Conservation (phyloP, 2,797 vertebrate species). For the Cryptoprocta ferox region DNA sequence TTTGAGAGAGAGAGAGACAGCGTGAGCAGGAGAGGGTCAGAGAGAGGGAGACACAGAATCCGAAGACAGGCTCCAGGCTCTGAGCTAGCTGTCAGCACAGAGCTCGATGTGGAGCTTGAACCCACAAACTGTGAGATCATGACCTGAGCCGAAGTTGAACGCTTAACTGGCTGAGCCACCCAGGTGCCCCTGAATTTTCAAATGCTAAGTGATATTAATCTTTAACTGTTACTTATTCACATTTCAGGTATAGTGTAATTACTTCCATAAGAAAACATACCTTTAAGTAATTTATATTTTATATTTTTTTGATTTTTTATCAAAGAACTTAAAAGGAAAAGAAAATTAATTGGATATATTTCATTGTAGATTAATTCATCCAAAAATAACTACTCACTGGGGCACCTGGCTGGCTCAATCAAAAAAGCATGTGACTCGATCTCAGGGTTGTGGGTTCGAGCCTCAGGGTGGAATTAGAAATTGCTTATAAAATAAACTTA, state of each 20-base stretch:
- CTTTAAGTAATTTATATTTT: constrained; percentile 43
- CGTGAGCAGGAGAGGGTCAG: too few relatives aligned
- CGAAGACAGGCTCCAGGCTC: too few relatives aligned
- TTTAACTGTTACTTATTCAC: constrained; percentile 5
- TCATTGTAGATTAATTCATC: constrained; percentile 44
- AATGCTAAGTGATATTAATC: constrained; percentile 5
- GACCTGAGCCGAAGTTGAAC: too few relatives aligned
- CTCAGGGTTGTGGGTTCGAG: background rate
- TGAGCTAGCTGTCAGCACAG: too few relatives aligned
- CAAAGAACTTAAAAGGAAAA: constrained; percentile 16
- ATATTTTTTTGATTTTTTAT: constrained; percentile 24
- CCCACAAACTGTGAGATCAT: too few relatives aligned
- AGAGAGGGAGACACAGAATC: too few relatives aligned
- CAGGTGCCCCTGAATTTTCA: constrained; percentile 28
- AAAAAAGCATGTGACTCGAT: background rate
- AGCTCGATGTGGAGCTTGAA: too few relatives aligned
- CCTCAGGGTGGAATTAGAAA: background rate
- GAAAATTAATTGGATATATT: background rate
- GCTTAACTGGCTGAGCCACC: too few relatives aligned
- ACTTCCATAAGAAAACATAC: constrained; percentile 42
- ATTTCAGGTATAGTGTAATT: constrained; percentile 35
- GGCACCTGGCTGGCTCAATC: background rate
- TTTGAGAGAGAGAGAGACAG: too few relatives aligned
- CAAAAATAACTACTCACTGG: background rate
- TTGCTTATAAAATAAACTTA: background rate